Base-by-base conservation (phyloP, 2,797 vertebrate species). In the Merluccius polli region DNA sequence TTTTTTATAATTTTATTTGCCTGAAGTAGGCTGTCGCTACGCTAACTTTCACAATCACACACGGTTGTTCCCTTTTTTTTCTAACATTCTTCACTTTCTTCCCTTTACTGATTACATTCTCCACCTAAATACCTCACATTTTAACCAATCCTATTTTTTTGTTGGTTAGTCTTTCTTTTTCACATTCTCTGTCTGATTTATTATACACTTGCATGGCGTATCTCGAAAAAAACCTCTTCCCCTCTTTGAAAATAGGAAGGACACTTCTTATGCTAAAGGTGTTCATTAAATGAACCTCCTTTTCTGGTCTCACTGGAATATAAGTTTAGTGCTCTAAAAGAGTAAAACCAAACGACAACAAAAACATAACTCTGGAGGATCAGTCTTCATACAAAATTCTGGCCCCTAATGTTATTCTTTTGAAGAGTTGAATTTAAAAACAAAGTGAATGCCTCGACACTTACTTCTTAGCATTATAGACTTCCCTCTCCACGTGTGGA, bases 161-260 rank as follows among this genome's bases (percentile, higher is more conserved):
- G 13, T 65, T 27, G 59, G 84, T 81, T 65, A 27, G 4, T 79
- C 82, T 72, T 72, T 88, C 78, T 78, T 21, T 65, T 76, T 87
- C 78, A 89, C 82, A 77, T 89, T 83, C 83, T 85, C 76, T 31
- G 35, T 9, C 67, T 33, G 67, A 27, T 82, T 84, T 30, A 71
- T 75, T 81, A 79, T 74, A 82, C 78, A 59, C 86, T 65, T 68
- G 35, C 75, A 31, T 71, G 12, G n/a, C 73, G 35, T 67, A 33
- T 52, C 74, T 70, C 12, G 67, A 67, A 59, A 12, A 79, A 79
- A 44, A 70, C 72, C 15, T 4, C 72, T 68, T 74, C 71, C 32
- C 74, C 77, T 63, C 13, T 67, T 69, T 69, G 11, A 77, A 32
- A 80, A 69, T 32, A 82, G 72, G 69, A 81, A 79, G 77, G 73